Conservation (phyloP, 1,140 invertebrate genomes). For the Micrasema minimum region DNA sequence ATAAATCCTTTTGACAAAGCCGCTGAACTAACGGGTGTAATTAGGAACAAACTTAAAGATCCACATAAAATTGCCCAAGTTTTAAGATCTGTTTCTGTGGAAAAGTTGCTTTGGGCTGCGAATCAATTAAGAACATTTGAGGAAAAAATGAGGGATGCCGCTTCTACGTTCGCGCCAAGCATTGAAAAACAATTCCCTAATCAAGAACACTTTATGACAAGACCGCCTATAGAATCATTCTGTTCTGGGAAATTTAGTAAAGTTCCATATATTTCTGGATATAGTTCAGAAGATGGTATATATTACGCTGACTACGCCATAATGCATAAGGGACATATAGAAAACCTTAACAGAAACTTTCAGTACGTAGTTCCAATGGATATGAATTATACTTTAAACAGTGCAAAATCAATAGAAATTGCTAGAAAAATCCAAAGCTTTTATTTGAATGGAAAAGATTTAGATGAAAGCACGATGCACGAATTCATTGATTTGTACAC, state of each 20-base stretch:
- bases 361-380: slow-evolving; percentile 59
- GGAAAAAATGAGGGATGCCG: slow-evolving; percentile 48
- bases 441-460: slow-evolving; percentile 59
- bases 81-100: slow-evolving; percentile 57
- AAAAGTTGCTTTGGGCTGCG: slow-evolving; percentile 58
- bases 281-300: slow-evolving; percentile 56
- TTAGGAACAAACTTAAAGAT: slow-evolving; percentile 58
- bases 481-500: slow-evolving; percentile 58
- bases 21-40: slow-evolving; percentile 55
- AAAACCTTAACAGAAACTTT: slow-evolving; percentile 57
- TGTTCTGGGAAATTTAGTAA: slow-evolving; percentile 58
- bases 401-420: slow-evolving; percentile 56
- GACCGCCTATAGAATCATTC: slow-evolving; percentile 57
- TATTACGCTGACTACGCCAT: slow-evolving; percentile 15
- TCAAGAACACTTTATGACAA: slow-evolving; percentile 58
- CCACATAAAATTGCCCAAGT: slow-evolving; percentile 59
- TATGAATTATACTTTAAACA: slow-evolving; percentile 57
- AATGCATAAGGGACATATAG: slow-evolving; percentile 33
- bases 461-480: slow-evolving; percentile 53
- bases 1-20: slow-evolving; percentile 59
- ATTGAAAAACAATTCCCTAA: slow-evolving; percentile 62
- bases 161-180: slow-evolving; percentile 56
- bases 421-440: slow-evolving; percentile 58
- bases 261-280: slow-evolving; percentile 61
- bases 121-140: slow-evolving; percentile 50